Evolutionary conservation across 2,888 invertebrate species (phyloP).

Genomic region (Drosophila phalerata): DNA sequence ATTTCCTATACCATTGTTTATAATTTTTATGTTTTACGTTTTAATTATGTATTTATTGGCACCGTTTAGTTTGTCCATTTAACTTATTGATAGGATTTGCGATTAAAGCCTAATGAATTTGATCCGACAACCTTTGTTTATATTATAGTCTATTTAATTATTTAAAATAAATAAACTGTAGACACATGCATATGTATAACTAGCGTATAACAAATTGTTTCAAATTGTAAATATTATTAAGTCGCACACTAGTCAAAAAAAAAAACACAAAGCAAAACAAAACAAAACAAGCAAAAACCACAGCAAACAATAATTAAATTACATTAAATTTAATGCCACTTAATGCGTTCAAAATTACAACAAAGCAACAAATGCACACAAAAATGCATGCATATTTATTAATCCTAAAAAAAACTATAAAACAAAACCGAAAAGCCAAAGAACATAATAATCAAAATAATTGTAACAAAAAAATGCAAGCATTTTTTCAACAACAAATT

Average conservation of each 20-base stretch:
- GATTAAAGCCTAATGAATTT: constrained; percentile 50
- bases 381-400: constrained; percentile 54
- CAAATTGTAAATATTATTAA: constrained; percentile 78
- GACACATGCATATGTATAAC: constrained; percentile 27
- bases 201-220: constrained; percentile 71
- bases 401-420: constrained; percentile 47
- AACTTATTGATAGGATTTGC: constrained; percentile 54
- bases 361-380: constrained; percentile 28
- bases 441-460: constrained; percentile 70
- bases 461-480: constrained; percentile 45
- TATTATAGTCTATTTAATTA: constrained; percentile 51
- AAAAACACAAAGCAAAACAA: too few species aligned
- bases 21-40: constrained; percentile 46
- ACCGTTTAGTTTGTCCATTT: constrained; percentile 56
- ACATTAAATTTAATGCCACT: constrained; percentile 61
- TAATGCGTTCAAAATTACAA: constrained; percentile 64
- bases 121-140: constrained; percentile 51
- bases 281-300: constrained; percentile 47
- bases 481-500: constrained; percentile 40
- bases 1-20: constrained; percentile 52
- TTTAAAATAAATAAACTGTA: constrained; percentile 45
- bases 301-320: constrained; percentile 67
- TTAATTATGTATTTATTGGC: constrained; percentile 74
- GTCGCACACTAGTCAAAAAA: constrained; percentile 76
- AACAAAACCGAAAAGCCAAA: constrained; percentile 70